Evolutionary conservation across 2,888 invertebrate species (phyloP), one percentile per base, ranked within the genome.

Genomic region (Meteorus cinctellus): DNA sequence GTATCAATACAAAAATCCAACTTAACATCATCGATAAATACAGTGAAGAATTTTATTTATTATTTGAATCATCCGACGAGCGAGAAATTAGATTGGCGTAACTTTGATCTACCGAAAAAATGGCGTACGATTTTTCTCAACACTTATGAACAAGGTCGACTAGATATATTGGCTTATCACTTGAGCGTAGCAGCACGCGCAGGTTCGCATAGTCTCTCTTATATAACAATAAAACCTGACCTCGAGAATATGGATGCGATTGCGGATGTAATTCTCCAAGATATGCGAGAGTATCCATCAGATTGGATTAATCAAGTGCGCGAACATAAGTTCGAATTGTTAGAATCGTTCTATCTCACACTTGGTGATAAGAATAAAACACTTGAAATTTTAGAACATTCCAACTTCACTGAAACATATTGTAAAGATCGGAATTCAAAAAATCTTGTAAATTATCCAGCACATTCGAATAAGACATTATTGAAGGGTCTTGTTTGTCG

Each of bases 311-410:
- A 74, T 0, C 81, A 88, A 66, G 81, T 86, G 29, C 84, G 83
- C 0, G 77, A 78, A 63, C 83, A 83, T 55, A 79, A 84, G 67
- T 74, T 77, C 5, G 80, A 88, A 59, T 74, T 88, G 63, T 74
- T 88, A 27, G 85, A 88, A 76, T 79, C 88, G 34, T 88, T 88
- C 79, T 88, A 86, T 59, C 79, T 87, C 24, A 88, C 88, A 0
- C 79, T 82, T 1, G 80, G 83, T 1, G 86, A 88, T 78, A 81
- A 81, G 31, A 63, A 83, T 41, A 88, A 88, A 87, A 83, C 82
- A 1, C 36, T 88, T 41, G 83, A 84, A 19, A 84, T 88, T 71
- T 73, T 88, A 34, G 88, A 86, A 66, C 85, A 82, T 70, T 80
- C 85, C 24, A 87, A 87, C 78, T 86, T 88, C 72, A 84, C 85